Evolutionary conservation across 2,888 invertebrate genomes (phyloP), one percentile per base, ranked within the genome.

Genomic region (Drosophila prolongata): DNA sequence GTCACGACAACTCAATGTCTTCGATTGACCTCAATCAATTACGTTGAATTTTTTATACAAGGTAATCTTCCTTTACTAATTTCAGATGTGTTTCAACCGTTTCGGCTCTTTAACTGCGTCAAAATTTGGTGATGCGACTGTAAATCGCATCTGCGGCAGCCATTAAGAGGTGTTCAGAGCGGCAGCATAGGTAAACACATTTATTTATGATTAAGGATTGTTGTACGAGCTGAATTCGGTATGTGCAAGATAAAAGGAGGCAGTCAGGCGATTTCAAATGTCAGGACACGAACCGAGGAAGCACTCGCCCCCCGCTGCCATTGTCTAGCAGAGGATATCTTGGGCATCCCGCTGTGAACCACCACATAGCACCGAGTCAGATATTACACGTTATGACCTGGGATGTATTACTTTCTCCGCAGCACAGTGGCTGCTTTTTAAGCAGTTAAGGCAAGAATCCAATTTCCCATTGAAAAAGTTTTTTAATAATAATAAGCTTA

Each of bases 21-120:
- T 19, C 54, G 52, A 34, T 57, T 62, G 77, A 81, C 72, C 82
- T 64, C 68, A 69, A 80, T 80, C 71, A 78, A 82, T 80, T 85
- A 66, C 73, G 85, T 78, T 80, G 72, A 70, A 77, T 78, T 72
- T 67, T 54, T 16, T 65, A 50, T 65, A 24, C 9, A 24, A 24
- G 24, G 3, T 24, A 8, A 6, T 30, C 14, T 10, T 9, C n/a
- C 27, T 27, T 52, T 47, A 52, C 42, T 69, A 35, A 43, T 60
- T 49, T 43, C 34, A 8, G 37, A 38, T 16, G 24, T 13, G 40
- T 49, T 10, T 40, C n/a, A 5, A n/a, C 46, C 55, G 19, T 34
- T 46, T 19, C 2, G 19, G 14, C 11, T 9, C 47, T 47, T 55
- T 50, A 50, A 44, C n/a, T 13, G 54, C 13, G 10, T n/a, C 2